Evolutionary conservation across 2,888 invertebrate genomes (phyloP).

Genomic region (Oxycera nigricornis): DNA sequence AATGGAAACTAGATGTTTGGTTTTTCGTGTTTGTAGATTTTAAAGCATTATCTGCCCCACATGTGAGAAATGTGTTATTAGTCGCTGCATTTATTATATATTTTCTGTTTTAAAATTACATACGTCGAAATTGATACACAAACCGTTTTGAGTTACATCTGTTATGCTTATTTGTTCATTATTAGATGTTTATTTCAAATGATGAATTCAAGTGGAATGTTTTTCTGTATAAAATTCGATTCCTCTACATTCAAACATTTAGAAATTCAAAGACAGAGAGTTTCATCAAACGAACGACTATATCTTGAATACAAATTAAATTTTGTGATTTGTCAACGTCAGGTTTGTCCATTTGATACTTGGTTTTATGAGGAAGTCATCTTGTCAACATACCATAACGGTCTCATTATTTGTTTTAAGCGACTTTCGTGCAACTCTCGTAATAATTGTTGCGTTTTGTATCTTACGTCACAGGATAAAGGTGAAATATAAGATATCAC

Average conservation of each 20-base stretch:
- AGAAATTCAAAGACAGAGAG: too few species aligned
- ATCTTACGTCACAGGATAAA: too few species aligned
- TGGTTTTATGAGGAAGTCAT: conserved; percentile 53
- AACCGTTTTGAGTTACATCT: too few species aligned
- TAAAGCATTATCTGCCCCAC: background rate
- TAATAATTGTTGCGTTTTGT: too few species aligned
- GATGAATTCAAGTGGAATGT: background rate
- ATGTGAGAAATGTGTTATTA: conserved; percentile 5
- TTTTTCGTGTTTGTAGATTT: background rate
- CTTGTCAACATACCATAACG: background rate
- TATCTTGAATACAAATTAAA: too few species aligned
- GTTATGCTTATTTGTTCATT: background rate
- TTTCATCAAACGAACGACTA: too few species aligned
- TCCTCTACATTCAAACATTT: background rate
- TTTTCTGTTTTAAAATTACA: background rate
- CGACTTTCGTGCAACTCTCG: too few species aligned
- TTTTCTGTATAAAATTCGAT: background rate
- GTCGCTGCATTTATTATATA: background rate
- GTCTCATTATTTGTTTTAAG: too few species aligned
- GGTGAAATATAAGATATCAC: too few species aligned
- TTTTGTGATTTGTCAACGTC: background rate
- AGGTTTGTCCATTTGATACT: conserved; percentile 54
- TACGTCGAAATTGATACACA: background rate
- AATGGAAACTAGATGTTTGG: conserved; percentile 4
- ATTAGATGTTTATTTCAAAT: background rate